These are phyloP conservation scores for Cyprinodon brontotheroides DNA, from an alignment of 2,113 vertebrate species.

Conservation along the genomic window DNA sequence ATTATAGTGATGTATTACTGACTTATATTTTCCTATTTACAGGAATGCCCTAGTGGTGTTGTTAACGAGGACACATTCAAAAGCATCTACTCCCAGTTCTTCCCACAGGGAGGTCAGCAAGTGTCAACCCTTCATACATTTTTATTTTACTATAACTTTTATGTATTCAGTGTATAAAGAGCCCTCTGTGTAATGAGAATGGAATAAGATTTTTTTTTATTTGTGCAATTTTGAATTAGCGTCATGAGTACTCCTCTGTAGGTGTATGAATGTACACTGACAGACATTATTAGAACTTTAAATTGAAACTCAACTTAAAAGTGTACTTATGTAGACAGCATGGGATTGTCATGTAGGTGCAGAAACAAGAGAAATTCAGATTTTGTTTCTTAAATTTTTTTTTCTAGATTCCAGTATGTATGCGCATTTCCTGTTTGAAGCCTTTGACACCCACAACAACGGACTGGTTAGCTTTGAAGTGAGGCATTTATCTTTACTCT, in stretches of 20 bases:
- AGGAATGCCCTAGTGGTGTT: conserved; percentile 94
- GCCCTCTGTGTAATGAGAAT: background rate
- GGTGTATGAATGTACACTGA: no score
- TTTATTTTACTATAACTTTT: background rate
- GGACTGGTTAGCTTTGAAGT: conserved; percentile 95
- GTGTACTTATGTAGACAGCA: background rate
- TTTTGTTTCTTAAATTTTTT: background rate
- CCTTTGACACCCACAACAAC: conserved; percentile 91
- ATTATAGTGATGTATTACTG: background rate
- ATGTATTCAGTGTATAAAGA: background rate
- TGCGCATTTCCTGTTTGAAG: conserved; percentile 94
- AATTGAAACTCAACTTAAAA: background rate
- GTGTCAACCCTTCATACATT: background rate
- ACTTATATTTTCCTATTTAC: conserved; percentile 8
- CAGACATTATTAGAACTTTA: no score
- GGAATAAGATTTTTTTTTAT: background rate
- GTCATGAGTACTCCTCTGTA: no score
- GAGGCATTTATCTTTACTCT: conserved; percentile 57
- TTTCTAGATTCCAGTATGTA: conserved; percentile 91
- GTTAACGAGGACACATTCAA: conserved; percentile 97
- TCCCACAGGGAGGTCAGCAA: conserved; percentile 93
- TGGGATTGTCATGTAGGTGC: background rate
- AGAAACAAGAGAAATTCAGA: background rate
- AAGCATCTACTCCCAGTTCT: conserved; percentile 95
- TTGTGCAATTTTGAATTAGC: background rate